Base-by-base conservation (phyloP, 2,797 vertebrate species). In the Lindbergichthys nudifrons region DNA sequence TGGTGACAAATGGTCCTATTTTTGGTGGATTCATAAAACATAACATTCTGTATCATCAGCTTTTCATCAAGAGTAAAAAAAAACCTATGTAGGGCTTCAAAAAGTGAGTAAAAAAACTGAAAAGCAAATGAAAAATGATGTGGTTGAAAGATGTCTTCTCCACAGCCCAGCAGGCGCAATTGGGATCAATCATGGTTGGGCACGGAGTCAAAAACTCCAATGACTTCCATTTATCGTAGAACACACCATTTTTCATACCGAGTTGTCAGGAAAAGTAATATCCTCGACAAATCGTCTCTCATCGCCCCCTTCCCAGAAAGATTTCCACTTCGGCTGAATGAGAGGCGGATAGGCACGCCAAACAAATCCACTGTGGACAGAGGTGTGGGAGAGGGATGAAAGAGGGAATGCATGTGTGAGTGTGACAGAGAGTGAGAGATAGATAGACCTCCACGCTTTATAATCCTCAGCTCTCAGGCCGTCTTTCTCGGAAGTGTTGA, bases 401-500 rank as follows among this genome's bases (percentile, higher is more conserved):
- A 59, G 51, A 50, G 21, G 2, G 51, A 60, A 53, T 51, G 50
- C 19, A 26, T 65, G 58, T 63, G 39, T 71, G 64, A 65, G 41
- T 70, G 75, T 75, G 65, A 79, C 59, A 60, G 64, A 59, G 42
- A 58, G 39, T 21, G 47, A 56, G 51, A 74, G 74, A 65, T 6
- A 43, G 51, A 75, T 30, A 72, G 65, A 82, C 43, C 71, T 63
- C 32, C 43, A 23, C 53, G 73, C 72, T n/a, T 68, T 23, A 73
- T 88, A 92, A 92, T 91, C 88, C 89, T 73, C 66, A 13, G 43
- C 72, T 81, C 79, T 81, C 79, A 79, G 75, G 70, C 60, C 15
- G 76, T 86, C 85, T 90, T 94, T 94, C 91, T 84, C 83, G 86
- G 88, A 94, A 93, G 75, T 69, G 70, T n/a, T 16, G 19, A 68